These are phyloP conservation scores for Macrotus californicus DNA, from an alignment of 2,113 vertebrate genomes.

Conservation along the genomic window DNA sequence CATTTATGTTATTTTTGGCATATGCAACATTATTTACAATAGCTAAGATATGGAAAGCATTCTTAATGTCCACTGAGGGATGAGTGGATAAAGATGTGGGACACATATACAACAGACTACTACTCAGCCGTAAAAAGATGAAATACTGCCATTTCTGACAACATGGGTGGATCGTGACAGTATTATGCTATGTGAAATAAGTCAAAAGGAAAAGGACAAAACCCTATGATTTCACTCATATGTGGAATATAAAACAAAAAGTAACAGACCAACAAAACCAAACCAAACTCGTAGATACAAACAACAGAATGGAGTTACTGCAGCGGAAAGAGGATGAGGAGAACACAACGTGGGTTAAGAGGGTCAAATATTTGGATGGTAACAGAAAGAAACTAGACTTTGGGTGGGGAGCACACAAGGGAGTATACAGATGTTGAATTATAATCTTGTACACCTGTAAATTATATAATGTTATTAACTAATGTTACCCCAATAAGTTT, in stretches of 20 bases:
- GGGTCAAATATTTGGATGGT: background rate
- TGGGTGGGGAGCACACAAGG: background rate
- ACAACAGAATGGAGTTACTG: background rate
- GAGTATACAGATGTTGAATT: background rate
- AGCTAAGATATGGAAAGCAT: background rate
- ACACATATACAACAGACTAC: background rate
- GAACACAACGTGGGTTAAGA: background rate
- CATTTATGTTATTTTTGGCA: background rate
- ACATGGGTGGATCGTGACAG: background rate
- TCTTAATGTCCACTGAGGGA: background rate
- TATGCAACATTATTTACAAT: background rate
- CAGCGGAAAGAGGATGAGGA: background rate
- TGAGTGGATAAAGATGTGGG: background rate
- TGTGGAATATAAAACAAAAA: background rate
- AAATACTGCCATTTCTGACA: background rate
- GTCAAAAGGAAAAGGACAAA: background rate
- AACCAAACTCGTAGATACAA: background rate
- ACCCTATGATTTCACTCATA: background rate
- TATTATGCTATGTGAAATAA: background rate
- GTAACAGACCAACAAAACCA: background rate
- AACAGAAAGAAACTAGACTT: background rate
- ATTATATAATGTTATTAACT: background rate
- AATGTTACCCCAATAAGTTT: background rate
- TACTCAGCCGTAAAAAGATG: background rate
- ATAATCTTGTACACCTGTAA: background rate